Evolutionary conservation across 92 coral and sea anemone genomes (phyloP).

Genomic region (Phenganax stokvisi): DNA sequence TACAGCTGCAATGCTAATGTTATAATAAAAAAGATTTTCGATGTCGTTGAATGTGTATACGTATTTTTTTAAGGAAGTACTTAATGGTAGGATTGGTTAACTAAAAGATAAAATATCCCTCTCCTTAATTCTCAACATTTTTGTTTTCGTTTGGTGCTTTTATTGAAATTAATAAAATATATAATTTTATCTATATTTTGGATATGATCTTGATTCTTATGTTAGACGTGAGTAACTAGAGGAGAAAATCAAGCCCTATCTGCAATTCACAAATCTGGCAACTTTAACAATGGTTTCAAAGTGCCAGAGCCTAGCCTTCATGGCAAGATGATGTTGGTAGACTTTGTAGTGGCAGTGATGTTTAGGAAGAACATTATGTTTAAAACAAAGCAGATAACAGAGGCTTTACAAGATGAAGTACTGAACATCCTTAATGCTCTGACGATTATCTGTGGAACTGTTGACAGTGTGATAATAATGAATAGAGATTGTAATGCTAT

Average conservation of each 20-base stretch:
- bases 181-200: neutral
- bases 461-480: neutral
- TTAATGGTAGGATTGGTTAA: neutral
- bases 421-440: constrained; percentile 20
- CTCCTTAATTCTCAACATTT: neutral
- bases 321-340: neutral
- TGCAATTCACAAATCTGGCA: neutral
- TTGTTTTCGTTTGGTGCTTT: neutral
- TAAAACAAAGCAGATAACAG: constrained; percentile 28
- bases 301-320: neutral
- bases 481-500: neutral
- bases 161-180: neutral
- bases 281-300: neutral
- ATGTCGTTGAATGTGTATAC: neutral
- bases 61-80: neutral
- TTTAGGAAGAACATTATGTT: constrained; percentile 20
- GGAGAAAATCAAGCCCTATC: neutral
- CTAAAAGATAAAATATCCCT: neutral
- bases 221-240: neutral
- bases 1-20: constrained; percentile 8
- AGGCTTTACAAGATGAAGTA: constrained; percentile 16
- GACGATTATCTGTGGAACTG: constrained; percentile 12
- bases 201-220: neutral
- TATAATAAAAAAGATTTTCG: neutral
- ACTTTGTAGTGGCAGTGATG: constrained; percentile 8